Conservation (phyloP, 2,113 vertebrate species). For the Lagenorhynchus albirostris region DNA sequence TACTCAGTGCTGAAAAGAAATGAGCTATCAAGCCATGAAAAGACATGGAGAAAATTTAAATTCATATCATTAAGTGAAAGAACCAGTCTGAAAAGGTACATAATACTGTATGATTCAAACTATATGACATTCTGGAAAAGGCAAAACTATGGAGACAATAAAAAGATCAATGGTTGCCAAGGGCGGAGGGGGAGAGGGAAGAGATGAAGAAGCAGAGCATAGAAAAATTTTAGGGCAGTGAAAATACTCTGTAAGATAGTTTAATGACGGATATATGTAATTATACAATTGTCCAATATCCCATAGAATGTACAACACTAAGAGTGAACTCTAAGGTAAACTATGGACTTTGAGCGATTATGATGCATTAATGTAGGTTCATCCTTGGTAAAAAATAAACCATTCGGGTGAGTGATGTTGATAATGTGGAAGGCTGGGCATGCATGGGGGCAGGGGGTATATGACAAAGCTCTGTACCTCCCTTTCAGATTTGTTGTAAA, state of each 20-base stretch:
- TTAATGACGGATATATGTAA: not conserved
- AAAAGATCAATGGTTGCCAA: not conserved
- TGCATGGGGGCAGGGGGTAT: accelerated
- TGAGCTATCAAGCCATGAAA: not conserved
- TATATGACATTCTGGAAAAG: not conserved
- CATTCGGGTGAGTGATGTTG: not conserved
- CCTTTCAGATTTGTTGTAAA: not conserved
- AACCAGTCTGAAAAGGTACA: not conserved
- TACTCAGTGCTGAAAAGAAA: not conserved
- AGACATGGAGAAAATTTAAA: not conserved
- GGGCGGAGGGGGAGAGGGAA: not conserved
- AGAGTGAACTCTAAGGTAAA: not conserved
- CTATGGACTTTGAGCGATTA: not conserved
- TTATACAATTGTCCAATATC: not conserved
- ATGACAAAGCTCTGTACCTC: not conserved
- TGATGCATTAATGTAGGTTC: not conserved
- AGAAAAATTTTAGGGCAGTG: not conserved
- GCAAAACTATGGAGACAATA: not conserved
- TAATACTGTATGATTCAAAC: not conserved
- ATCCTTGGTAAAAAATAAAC: not conserved
- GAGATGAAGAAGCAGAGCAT: not conserved
- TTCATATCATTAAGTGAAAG: not conserved
- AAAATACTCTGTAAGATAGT: not conserved
- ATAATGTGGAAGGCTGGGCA: not conserved
- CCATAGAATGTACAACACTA: not conserved